Evolutionary conservation across 2,797 vertebrate genomes (phyloP).

Genomic region (Alfaro cultratus): DNA sequence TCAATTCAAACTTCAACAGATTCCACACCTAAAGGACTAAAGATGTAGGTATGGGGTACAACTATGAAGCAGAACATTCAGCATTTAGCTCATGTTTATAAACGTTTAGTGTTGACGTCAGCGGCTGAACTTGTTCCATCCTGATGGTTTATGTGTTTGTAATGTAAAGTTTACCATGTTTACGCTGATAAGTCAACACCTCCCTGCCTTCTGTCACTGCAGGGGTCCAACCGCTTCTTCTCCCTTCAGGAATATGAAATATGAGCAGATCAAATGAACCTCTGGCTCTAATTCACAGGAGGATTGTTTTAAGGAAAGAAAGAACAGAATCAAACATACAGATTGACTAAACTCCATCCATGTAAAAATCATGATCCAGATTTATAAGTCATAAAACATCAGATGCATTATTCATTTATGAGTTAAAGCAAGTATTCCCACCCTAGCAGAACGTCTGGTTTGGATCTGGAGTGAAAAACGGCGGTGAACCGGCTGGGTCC

Average conservation of each 20-base stretch:
- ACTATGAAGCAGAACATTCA: background rate
- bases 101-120: background rate
- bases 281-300: constrained; percentile 12
- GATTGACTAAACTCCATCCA: constrained; percentile 42
- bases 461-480: constrained; percentile 15
- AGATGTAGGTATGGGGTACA: background rate
- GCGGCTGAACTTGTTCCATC: constrained; percentile 10
- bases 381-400: constrained; percentile 58
- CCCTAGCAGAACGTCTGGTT: constrained; percentile 43
- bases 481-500: background rate
- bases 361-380: constrained; percentile 48
- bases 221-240: constrained; percentile 35
- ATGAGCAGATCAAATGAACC: background rate
- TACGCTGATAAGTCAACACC: constrained; percentile 48
- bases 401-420: constrained; percentile 53
- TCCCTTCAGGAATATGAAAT: constrained; percentile 58
- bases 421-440: constrained; percentile 10
- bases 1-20: no score
- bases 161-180: constrained; percentile 57
- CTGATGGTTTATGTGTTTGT: constrained; percentile 43
- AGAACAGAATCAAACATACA: constrained; percentile 28
- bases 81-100: background rate
- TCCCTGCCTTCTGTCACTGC: constrained; percentile 9
- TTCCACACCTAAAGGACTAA: background rate
- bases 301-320: constrained; percentile 3